Percentiles rank a stretch among this genome's conserved stretches.
These are phyloP conservation scores for Morpho achilles DNA, from an alignment of 2,888 invertebrate species.

Conservation along the genomic window DNA sequence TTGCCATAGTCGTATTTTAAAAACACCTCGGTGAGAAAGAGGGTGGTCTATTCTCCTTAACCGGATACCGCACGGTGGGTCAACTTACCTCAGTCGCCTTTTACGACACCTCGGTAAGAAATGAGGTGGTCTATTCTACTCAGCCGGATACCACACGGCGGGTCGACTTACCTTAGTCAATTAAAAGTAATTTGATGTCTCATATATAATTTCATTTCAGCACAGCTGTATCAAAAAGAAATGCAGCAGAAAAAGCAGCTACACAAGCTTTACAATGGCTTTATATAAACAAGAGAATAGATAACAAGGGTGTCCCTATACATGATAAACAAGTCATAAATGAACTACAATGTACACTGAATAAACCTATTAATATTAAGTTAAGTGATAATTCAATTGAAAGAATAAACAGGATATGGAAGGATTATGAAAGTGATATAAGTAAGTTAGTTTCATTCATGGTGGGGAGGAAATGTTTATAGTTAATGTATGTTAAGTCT, in stretches of 20 bases:
- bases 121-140: too few relatives aligned
- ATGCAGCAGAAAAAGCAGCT: constrained; percentile 76
- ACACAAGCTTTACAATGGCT: constrained; percentile 77
- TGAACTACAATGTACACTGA: constrained; percentile 45
- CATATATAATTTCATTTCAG: constrained; percentile 34
- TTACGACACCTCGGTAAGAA: too few relatives aligned
- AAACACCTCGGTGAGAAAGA: too few relatives aligned
- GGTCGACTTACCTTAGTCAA: too few relatives aligned
- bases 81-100: too few relatives aligned
- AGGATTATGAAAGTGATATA: constrained; percentile 61
- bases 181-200: too few relatives aligned
- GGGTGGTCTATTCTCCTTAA: too few relatives aligned
- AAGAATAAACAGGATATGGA: constrained; percentile 60
- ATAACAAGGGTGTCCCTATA: constrained; percentile 67
- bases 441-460: constrained; percentile 44
- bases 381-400: constrained; percentile 53
- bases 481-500: too few relatives aligned
- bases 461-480: neutral
- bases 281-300: constrained; percentile 62
- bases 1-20: too few relatives aligned
- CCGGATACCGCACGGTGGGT: too few relatives aligned
- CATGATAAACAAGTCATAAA: constrained; percentile 56
- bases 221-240: constrained; percentile 69
- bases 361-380: constrained; percentile 45
- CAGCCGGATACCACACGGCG: too few relatives aligned